These are phyloP conservation scores for Theodoxus fluviatilis DNA, from an alignment of 2,888 invertebrate genomes.

Conservation along the genomic window DNA sequence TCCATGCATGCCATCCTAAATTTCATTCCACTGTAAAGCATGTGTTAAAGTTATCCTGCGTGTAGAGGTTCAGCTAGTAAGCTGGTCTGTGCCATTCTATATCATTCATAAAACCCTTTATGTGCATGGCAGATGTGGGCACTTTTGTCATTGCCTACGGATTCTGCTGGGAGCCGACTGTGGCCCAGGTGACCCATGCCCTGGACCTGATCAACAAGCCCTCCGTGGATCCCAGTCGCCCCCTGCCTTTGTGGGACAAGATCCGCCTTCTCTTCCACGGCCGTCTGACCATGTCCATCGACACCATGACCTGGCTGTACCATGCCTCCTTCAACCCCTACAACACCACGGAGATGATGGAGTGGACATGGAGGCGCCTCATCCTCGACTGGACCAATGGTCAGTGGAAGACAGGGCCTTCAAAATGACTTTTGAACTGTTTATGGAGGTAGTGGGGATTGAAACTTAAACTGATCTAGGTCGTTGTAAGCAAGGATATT, in stretches of 20 bases:
- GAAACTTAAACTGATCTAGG: too few relatives aligned
- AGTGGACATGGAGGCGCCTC: conserved; percentile 91
- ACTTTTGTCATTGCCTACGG: conserved; percentile 93
- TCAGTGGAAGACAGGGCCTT: conserved; percentile 34
- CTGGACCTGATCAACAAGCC: conserved; percentile 74
- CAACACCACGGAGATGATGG: conserved; percentile 99
- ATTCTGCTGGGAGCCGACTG: conserved; percentile 98
- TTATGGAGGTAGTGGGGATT: too few relatives aligned
- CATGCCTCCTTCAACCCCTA: conserved; percentile 98
- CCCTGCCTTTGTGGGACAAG: conserved; percentile 97
- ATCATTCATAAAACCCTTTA: neutral
- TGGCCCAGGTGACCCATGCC: conserved; percentile 86
- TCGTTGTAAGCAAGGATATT: too few relatives aligned
- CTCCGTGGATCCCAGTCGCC: conserved; percentile 82
- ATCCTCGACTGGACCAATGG: conserved; percentile 96
- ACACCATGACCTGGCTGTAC: conserved; percentile 86
- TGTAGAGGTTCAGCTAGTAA: too few relatives aligned
- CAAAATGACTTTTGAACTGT: too few relatives aligned
- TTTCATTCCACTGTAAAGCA: too few relatives aligned
- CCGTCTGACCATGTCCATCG: conserved; percentile 84
- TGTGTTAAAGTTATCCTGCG: too few relatives aligned
- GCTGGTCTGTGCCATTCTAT: too few relatives aligned
- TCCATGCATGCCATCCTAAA: too few relatives aligned
- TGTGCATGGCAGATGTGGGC: conserved; percentile 74
- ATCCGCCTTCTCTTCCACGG: conserved; percentile 91